These are phyloP conservation scores for Sycophaga agraensis DNA, from an alignment of 1,140 invertebrate genomes.

Conservation along the genomic window DNA sequence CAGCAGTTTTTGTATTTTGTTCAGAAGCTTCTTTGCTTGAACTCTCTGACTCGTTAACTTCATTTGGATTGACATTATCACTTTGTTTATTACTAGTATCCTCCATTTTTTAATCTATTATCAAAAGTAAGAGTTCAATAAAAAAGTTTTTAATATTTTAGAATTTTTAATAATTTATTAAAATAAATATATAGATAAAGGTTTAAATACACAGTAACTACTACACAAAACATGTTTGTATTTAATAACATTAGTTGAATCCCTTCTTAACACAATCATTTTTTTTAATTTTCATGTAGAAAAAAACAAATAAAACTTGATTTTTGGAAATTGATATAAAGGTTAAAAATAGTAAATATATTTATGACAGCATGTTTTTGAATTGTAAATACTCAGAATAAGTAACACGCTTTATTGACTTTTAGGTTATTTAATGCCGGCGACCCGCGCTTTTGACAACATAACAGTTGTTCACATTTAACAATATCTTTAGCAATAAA, in stretches of 20 bases:
- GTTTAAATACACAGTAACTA: background rate
- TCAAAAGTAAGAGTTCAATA: background rate
- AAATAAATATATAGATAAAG: background rate
- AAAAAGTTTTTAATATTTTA: background rate
- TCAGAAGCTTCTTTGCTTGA: background rate
- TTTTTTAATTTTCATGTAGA: background rate
- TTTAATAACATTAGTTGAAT: background rate
- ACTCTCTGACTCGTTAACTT: background rate
- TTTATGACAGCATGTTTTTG: too few relatives aligned
- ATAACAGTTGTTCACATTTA: background rate
- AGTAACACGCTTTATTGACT: background rate
- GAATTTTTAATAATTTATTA: background rate
- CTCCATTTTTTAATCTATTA: conserved; percentile 14
- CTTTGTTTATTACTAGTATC: background rate
- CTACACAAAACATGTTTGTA: background rate
- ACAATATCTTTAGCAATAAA: background rate
- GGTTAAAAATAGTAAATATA: too few relatives aligned
- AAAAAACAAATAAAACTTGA: background rate
- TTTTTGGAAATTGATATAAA: background rate
- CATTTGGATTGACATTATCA: conserved; percentile 5
- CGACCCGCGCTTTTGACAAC: background rate
- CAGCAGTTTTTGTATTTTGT: background rate
- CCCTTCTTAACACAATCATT: background rate
- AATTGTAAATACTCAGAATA: background rate
- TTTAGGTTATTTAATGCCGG: conserved; percentile 19